phyloP scores from a whole-genome alignment of 2,797 vertebrate genomes.

The Acanthis flammea region DNA sequence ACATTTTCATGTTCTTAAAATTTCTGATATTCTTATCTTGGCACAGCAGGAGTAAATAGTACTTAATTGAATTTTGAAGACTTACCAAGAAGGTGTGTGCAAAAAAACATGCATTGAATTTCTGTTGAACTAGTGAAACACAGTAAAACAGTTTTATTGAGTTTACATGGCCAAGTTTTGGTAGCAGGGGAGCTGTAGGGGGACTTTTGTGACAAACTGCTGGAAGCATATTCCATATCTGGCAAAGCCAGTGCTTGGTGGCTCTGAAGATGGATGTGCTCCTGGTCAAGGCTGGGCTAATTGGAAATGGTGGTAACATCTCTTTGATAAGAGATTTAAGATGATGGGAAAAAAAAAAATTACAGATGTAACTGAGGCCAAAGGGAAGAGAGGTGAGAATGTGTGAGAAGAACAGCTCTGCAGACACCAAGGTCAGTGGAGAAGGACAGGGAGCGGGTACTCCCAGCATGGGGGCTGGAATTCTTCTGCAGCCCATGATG shows the following conservation, averaged over 20 bases:
- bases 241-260: neutral
- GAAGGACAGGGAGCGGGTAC: rapidly evolving
- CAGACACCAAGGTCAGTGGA: neutral
- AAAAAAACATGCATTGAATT: neutral
- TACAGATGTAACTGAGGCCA: neutral
- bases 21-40: slow-evolving; percentile 25
- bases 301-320: neutral
- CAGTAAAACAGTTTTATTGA: neutral
- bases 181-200: rapidly evolving
- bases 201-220: neutral
- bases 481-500: neutral
- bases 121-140: neutral
- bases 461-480: neutral
- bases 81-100: neutral
- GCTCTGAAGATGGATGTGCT: neutral
- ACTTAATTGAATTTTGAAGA: slow-evolving; percentile 29
- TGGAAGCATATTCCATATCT: neutral
- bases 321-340: neutral
- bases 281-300: rapidly evolving
- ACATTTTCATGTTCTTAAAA: neutral
- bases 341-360: neutral
- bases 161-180: neutral
- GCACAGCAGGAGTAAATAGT: neutral
- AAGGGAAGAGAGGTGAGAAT: neutral
- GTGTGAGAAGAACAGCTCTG: neutral